phyloP scores from a whole-genome alignment of 2,888 invertebrate genomes.

The Eueremaeus valkanovi region DNA sequence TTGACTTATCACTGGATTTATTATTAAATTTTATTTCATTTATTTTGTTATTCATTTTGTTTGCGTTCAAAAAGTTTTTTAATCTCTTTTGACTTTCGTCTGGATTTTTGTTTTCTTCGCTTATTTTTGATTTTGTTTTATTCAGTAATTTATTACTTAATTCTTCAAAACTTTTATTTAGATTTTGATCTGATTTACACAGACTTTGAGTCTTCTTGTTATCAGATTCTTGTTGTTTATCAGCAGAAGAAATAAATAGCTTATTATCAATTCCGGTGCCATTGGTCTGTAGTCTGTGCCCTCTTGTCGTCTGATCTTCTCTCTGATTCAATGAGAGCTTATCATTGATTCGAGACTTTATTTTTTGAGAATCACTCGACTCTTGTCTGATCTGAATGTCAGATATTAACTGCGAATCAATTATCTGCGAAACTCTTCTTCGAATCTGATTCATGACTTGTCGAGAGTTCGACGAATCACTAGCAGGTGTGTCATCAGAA shows the following conservation, averaged over 20 bases:
- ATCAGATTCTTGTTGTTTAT: not conserved
- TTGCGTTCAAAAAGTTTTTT: not conserved
- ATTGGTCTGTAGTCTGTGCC: not conserved
- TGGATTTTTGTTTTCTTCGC: too few species aligned
- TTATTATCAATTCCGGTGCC: not conserved
- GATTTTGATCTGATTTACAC: not conserved
- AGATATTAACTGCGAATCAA: conserved; percentile 25
- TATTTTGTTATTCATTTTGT: not conserved
- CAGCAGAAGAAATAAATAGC: not conserved
- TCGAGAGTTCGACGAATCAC: not conserved
- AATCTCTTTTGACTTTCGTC: not conserved
- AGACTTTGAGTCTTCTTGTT: not conserved
- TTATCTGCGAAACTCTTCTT: conserved; percentile 17
- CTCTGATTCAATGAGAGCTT: not conserved
- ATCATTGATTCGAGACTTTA: not conserved
- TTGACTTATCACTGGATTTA: not conserved
- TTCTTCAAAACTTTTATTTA: not conserved
- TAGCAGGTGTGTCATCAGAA: not conserved
- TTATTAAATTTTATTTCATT: not conserved
- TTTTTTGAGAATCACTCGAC: not conserved
- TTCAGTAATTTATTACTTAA: not conserved
- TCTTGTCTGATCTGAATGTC: not conserved
- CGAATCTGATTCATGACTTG: not conserved
- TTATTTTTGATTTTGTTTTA: too few species aligned
- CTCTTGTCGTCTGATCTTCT: not conserved